Evolutionary conservation across 2,888 invertebrate genomes (phyloP).

Genomic region (Pseudoips prasinana): DNA sequence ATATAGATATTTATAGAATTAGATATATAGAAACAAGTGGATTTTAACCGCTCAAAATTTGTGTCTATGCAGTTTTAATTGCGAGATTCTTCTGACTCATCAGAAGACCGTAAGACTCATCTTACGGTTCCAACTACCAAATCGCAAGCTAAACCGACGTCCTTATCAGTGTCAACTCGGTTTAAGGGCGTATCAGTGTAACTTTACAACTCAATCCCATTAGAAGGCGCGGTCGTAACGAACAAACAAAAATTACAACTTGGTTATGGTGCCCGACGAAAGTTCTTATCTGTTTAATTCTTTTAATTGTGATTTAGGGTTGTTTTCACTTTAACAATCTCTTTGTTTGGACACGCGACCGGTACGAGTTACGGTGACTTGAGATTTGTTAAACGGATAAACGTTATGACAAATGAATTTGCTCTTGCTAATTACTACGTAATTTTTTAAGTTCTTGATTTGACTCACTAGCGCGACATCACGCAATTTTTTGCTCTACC

Average conservation of each 20-base stretch:
- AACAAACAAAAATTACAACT: constrained; percentile 61
- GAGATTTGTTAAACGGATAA: constrained; percentile 4
- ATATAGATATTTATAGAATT: no score
- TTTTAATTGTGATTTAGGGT: constrained; percentile 58
- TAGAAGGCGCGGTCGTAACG: constrained; percentile 36
- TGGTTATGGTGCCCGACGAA: constrained; percentile 46
- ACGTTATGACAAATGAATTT: no score
- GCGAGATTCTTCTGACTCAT: no score
- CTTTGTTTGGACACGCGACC: constrained; percentile 32
- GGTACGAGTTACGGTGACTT: constrained; percentile 6
- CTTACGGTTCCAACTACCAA: no score
- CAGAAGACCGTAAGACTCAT: no score
- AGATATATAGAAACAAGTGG: no score
- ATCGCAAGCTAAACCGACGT: constrained; percentile 9
- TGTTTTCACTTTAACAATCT: constrained; percentile 38
- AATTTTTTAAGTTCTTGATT: no score
- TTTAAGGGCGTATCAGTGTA: constrained; percentile 9
- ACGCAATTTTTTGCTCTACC: no score
- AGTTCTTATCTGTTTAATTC: constrained; percentile 59
- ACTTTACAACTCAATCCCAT: constrained; percentile 34
- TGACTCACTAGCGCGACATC: no score
- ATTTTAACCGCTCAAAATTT: no score
- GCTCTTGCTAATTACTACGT: no score
- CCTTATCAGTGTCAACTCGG: constrained; percentile 17
- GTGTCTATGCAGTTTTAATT: no score